phyloP scores from a whole-genome alignment of 2,113 vertebrate species.

The Macaca mulatta region DNA sequence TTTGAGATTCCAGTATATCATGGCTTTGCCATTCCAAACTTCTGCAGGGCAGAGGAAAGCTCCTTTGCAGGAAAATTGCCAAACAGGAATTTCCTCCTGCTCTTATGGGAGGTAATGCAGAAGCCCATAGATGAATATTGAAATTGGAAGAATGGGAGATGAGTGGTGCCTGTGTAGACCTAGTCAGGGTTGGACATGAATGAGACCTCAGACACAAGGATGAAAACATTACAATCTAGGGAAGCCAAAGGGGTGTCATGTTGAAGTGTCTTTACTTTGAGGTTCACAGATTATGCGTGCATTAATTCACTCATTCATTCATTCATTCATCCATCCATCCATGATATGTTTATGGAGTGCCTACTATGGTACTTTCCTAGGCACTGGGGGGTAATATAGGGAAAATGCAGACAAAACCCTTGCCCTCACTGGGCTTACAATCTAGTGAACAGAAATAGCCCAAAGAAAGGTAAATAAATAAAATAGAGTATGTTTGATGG shows the following conservation, averaged over 20 bases:
- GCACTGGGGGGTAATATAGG: neutral
- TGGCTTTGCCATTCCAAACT: neutral
- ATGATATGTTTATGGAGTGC: neutral
- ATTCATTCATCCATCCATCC: too few relatives aligned
- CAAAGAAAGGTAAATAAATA: neutral
- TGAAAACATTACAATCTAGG: rapidly evolving
- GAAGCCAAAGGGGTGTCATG: neutral
- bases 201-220: neutral
- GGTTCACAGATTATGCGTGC: neutral
- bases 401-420: neutral
- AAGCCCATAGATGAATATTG: neutral
- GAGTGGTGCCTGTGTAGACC: neutral
- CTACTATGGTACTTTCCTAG: rapidly evolving
- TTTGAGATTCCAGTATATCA: neutral
- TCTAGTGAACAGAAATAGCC: neutral
- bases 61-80: neutral
- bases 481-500: rapidly evolving
- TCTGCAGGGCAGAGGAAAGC: neutral
- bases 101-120: too few relatives aligned
- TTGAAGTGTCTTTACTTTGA: neutral
- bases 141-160: neutral
- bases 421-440: neutral
- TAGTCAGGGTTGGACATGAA: neutral
- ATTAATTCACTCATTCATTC: neutral
- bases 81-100: neutral